Conservation (phyloP, 1,140 invertebrate genomes). For the Lanistes nyassanus region DNA sequence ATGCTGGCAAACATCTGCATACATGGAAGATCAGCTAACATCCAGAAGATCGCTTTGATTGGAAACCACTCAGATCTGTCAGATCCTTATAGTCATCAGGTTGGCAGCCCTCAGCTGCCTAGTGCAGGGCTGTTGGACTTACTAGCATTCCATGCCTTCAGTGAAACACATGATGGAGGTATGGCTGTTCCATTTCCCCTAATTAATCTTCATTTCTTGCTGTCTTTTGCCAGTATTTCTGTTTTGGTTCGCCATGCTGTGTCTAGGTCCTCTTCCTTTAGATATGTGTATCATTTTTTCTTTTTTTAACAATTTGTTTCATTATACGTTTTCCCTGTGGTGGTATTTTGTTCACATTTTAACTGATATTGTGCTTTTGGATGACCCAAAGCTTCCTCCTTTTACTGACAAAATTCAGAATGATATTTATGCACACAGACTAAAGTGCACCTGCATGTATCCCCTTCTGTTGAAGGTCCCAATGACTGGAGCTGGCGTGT, state of each 20-base stretch:
- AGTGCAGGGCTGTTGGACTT: conserved; percentile 62
- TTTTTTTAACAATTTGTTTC: neutral
- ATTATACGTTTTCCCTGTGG: too few species aligned
- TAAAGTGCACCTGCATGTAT: neutral
- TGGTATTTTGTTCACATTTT: too few species aligned
- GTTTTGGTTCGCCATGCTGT: neutral
- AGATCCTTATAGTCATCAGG: conserved; percentile 37
- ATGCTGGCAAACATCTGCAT: conserved; percentile 59
- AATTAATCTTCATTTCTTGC: neutral
- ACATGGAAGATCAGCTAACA: conserved; percentile 53
- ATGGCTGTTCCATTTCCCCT: neutral
- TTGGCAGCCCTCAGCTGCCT: conserved; percentile 39
- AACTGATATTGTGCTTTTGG: too few species aligned
- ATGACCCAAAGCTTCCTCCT: neutral
- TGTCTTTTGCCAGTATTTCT: neutral
- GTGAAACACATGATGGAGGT: conserved; percentile 55
- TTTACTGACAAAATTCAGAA: neutral
- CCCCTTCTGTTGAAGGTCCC: conserved; percentile 35
- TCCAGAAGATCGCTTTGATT: conserved; percentile 62
- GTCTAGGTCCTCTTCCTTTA: neutral
- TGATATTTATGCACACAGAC: neutral
- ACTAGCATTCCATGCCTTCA: conserved; percentile 52
- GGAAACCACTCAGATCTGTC: conserved; percentile 47
- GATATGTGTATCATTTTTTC: neutral
- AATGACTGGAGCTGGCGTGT: conserved; percentile 66